These are phyloP conservation scores for Okamejei kenojei DNA, from an alignment of 2,797 vertebrate genomes.

Conservation along the genomic window DNA sequence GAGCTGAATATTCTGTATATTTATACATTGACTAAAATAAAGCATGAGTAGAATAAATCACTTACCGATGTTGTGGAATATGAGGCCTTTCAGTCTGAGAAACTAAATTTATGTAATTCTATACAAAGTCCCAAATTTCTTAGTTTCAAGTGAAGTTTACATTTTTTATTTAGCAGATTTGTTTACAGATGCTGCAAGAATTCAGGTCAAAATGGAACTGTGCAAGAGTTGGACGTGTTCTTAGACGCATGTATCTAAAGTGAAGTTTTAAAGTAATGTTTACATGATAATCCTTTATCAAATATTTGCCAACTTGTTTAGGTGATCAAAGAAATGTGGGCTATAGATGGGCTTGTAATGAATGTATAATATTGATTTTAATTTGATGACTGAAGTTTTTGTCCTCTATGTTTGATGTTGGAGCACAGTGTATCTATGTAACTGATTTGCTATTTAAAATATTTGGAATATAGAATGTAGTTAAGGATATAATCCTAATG, in stretches of 20 bases:
- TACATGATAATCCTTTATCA: neutral
- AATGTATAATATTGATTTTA: neutral
- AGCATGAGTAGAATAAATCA: constrained; percentile 8
- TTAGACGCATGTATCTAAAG: neutral
- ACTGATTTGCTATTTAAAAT: neutral
- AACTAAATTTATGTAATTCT: neutral
- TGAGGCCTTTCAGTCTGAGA: neutral
- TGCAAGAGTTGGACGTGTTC: neutral
- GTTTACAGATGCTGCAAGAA: neutral
- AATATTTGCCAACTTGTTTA: neutral
- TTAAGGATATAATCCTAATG: too few species aligned
- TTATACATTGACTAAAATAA: neutral
- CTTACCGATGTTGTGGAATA: neutral
- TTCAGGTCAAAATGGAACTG: neutral
- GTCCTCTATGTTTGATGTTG: neutral
- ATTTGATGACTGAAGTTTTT: neutral
- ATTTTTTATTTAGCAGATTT: neutral
- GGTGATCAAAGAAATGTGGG: neutral
- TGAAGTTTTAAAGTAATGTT: neutral
- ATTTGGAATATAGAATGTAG: neutral
- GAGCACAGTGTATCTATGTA: neutral
- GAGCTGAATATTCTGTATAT: neutral
- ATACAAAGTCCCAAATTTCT: neutral
- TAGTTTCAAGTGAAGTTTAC: neutral
- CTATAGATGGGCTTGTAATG: neutral